Base-by-base conservation (phyloP, 2,888 invertebrate genomes). In the Cephus spinipes region DNA sequence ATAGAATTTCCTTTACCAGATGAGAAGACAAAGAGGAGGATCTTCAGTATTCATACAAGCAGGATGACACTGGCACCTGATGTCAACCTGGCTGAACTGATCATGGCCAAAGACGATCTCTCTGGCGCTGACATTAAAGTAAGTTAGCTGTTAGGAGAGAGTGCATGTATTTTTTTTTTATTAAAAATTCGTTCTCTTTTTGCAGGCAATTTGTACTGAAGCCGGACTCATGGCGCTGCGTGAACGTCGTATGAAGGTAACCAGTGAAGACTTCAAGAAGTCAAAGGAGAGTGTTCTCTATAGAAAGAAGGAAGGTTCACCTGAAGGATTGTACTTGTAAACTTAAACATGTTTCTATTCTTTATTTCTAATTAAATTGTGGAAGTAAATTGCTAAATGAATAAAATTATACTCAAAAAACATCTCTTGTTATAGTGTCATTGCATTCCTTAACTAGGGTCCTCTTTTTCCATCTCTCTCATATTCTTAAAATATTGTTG, bases 1-100 rank as follows among this genome's bases (percentile, higher is more conserved):
- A 99, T 99, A 82, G 99, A 99, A 92, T 99, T 99, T 91, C 99
- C 99, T 0, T 93, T 99, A 76, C 99, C 99, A 0, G 99, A 99
- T 93, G 99, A 99, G 91, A 99, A 99, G 92, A 99, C 99, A 0
- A 98, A 98, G 91, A 94, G 97, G 78, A 94, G 99, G 83, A 99
- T 99, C 89, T 99, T 99, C 91, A 97, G 96, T 83, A 99, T 99
- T 87, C 99, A 99, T 92, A 99, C 99, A 1, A 97, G 97, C n/a
- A 94, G 98, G 83, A 99, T 99, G 99, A 99, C 99, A 0, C 93
- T 99, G 79, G 96, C 99, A 12, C 97, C 96, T 81, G 99, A 99
- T 92, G 99, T 99, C 12, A 98, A 98, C 90, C 94, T 99, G 15
- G 98, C 97, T 80, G 99, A 99, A 92, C 95, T 99, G 76, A 98